Percentiles rank a stretch among this genome's conserved stretches.
phyloP scores from a whole-genome alignment of 2,888 invertebrate genomes.

The Plebejus anna region DNA sequence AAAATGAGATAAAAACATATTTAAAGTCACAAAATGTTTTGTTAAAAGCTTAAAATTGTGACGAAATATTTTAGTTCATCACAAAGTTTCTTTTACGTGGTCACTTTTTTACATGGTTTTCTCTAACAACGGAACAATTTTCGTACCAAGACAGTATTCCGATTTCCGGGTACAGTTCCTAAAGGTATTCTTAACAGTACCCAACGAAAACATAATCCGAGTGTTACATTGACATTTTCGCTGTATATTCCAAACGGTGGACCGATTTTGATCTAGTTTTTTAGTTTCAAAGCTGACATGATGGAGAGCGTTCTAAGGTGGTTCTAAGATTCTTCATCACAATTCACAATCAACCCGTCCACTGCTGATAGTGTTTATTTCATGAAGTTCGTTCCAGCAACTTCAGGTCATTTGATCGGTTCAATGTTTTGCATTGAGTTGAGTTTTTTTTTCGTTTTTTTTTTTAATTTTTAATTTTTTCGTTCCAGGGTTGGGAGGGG shows the following conservation, averaged over 20 bases:
- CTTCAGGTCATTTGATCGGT: neutral
- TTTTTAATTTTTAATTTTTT: neutral
- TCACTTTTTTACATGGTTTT: neutral
- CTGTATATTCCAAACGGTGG: too few species aligned
- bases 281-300: too few species aligned
- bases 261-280: too few species aligned
- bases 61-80: neutral
- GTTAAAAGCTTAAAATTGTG: neutral
- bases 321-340: too few species aligned
- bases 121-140: neutral
- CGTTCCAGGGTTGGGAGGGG: slow-evolving; percentile 62
- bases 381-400: neutral
- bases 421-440: too few species aligned
- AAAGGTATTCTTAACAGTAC: neutral
- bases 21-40: neutral
- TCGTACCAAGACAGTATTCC: neutral
- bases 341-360: too few species aligned
- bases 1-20: neutral
- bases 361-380: too few species aligned
- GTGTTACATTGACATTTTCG: too few species aligned
- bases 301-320: too few species aligned
- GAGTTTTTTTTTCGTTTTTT: neutral
- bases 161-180: neutral
- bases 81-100: neutral
- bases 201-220: too few species aligned